Conservation (phyloP, 2,888 invertebrate genomes). For the Lamellibrachia columna region DNA sequence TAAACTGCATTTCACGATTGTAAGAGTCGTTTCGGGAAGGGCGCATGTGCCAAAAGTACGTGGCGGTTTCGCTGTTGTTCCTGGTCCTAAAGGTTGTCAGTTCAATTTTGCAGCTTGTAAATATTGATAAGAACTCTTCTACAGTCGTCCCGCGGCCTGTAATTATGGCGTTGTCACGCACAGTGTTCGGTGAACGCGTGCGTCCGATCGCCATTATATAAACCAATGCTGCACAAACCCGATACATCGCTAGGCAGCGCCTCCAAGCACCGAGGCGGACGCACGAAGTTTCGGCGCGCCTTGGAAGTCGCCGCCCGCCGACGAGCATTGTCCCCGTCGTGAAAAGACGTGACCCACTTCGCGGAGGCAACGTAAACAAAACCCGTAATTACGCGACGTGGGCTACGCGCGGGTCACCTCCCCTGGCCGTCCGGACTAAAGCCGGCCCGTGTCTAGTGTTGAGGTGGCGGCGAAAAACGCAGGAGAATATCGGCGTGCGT, state of each 20-base stretch:
- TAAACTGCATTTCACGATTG: background rate
- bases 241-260: background rate
- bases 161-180: background rate
- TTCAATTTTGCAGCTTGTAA: constrained; percentile 16
- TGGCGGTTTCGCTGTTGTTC: background rate
- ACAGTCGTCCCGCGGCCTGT: constrained; percentile 1
- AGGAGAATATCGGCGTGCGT: background rate
- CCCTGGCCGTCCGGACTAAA: background rate
- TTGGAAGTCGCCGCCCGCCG: background rate
- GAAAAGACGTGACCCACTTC: constrained; percentile 6
- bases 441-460: background rate
- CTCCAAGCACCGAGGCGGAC: background rate
- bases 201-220: constrained; percentile 7
- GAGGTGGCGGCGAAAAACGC: background rate
- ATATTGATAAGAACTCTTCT: constrained; percentile 6
- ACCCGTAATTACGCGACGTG: background rate
- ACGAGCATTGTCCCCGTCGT: background rate
- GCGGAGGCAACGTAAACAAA: constrained; percentile 16
- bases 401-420: background rate
- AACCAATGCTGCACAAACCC: constrained; percentile 10
- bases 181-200: background rate
- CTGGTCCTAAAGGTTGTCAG: background rate
- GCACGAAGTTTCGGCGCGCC: background rate
- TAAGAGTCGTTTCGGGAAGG: background rate
- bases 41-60: background rate